These are phyloP conservation scores for Villa cingulata DNA, from an alignment of 2,888 invertebrate species.

Conservation along the genomic window DNA sequence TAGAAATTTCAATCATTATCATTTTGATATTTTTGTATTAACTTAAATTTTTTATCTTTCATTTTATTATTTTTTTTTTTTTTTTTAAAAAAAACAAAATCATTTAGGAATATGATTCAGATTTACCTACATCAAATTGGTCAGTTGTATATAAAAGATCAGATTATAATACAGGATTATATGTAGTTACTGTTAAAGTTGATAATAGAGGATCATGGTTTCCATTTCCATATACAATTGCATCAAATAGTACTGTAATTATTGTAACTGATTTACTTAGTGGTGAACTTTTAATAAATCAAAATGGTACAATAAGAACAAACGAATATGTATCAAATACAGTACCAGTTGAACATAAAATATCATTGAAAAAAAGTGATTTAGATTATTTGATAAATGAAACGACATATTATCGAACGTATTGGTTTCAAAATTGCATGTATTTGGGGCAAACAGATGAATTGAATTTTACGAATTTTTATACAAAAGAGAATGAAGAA, in stretches of 20 bases:
- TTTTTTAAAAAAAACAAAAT: constrained; percentile 11
- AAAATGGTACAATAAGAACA: constrained; percentile 43
- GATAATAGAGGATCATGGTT: constrained; percentile 26
- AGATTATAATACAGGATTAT: constrained; percentile 44
- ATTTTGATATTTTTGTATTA: too few relatives aligned
- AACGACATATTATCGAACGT: constrained; percentile 46
- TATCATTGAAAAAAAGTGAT: constrained; percentile 48
- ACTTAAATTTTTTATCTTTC: background rate
- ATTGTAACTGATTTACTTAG: constrained; percentile 47
- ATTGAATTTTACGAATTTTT: constrained; percentile 48
- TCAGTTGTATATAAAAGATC: constrained; percentile 44
- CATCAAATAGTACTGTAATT: constrained; percentile 33
- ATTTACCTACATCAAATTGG: constrained; percentile 46
- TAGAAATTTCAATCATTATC: too few relatives aligned
- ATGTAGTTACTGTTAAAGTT: constrained; percentile 44
- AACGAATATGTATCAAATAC: constrained; percentile 51
- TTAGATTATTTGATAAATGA: constrained; percentile 41
- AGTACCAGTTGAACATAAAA: constrained; percentile 42
- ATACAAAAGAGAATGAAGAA: constrained; percentile 43
- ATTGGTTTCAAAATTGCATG: constrained; percentile 69
- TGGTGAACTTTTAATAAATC: constrained; percentile 50
- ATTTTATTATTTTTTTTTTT: background rate
- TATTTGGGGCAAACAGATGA: constrained; percentile 51
- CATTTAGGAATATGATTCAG: constrained; percentile 32
- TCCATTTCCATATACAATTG: constrained; percentile 34